Conservation (phyloP, 2,113 vertebrate species). For the Romanogobio albipinnatus region DNA sequence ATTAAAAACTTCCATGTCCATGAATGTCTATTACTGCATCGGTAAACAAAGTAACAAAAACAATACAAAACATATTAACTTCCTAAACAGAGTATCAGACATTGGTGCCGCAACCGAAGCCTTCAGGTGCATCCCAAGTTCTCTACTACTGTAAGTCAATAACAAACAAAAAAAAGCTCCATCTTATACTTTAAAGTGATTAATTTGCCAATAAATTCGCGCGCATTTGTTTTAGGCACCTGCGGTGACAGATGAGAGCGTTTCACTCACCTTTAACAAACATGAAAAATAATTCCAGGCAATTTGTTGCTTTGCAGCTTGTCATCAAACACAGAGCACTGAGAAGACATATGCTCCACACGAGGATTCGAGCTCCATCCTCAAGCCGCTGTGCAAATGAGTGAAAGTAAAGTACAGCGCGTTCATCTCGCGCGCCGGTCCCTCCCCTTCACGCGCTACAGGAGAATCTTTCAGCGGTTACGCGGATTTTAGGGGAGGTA, state of each 20-base stretch:
- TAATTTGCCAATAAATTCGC: background rate
- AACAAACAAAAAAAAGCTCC: background rate
- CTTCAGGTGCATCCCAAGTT: background rate
- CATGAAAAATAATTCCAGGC: slow-evolving; percentile 51
- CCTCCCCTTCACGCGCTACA: slow-evolving; percentile 20
- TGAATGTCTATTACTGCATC: background rate
- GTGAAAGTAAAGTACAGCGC: slow-evolving; percentile 24
- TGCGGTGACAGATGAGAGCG: slow-evolving; percentile 1
- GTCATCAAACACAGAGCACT: slow-evolving; percentile 36
- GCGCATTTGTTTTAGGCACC: background rate
- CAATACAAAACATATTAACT: background rate
- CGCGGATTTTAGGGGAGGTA: background rate
- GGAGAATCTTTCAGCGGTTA: background rate
- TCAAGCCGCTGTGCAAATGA: slow-evolving; percentile 43
- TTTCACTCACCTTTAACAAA: slow-evolving; percentile 54
- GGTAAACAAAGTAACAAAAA: background rate
- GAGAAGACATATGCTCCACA: slow-evolving; percentile 35
- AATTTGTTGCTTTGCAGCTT: slow-evolving; percentile 32
- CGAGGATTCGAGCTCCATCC: slow-evolving; percentile 53
- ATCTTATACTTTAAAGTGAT: background rate
- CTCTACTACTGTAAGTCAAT: background rate
- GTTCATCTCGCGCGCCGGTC: slow-evolving; percentile 36
- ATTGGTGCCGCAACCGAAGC: background rate
- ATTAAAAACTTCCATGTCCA: background rate
- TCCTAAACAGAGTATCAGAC: background rate